Conservation (phyloP, 2,113 vertebrate species). For the Proteles cristata region DNA sequence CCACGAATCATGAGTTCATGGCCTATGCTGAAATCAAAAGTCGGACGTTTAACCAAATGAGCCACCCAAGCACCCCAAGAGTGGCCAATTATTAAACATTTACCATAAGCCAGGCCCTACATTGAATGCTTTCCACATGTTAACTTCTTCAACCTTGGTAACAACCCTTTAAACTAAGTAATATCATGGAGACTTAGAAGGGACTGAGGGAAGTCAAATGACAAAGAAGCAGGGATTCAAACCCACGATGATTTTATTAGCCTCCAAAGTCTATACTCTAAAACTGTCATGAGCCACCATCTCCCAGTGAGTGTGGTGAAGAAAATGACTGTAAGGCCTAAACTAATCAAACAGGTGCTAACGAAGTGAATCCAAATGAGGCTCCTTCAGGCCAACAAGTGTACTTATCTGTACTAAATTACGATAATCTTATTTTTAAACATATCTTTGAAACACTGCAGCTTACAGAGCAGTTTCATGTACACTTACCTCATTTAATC, state of each 20-base stretch:
- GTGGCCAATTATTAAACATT: background rate
- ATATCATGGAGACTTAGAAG: background rate
- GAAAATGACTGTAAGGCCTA: background rate
- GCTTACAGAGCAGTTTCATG: background rate
- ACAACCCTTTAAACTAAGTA: background rate
- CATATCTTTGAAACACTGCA: background rate
- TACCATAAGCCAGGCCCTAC: background rate
- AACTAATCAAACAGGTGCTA: background rate
- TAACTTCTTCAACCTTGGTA: conserved; percentile 35
- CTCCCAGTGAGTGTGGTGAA: background rate
- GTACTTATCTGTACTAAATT: background rate
- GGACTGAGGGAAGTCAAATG: background rate
- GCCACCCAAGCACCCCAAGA: background rate
- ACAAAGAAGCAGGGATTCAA: background rate
- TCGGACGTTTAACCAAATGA: no score
- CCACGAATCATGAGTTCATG: no score
- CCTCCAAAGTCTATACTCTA: background rate
- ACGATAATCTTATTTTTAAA: background rate
- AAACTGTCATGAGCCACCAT: background rate
- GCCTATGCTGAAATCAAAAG: no score
- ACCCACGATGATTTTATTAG: background rate
- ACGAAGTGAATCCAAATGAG: background rate
- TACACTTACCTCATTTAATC: background rate
- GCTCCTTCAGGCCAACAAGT: background rate
- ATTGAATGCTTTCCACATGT: background rate